Evolutionary conservation across 2,113 vertebrate species (phyloP).

Genomic region (Oxyruncus cristatus): DNA sequence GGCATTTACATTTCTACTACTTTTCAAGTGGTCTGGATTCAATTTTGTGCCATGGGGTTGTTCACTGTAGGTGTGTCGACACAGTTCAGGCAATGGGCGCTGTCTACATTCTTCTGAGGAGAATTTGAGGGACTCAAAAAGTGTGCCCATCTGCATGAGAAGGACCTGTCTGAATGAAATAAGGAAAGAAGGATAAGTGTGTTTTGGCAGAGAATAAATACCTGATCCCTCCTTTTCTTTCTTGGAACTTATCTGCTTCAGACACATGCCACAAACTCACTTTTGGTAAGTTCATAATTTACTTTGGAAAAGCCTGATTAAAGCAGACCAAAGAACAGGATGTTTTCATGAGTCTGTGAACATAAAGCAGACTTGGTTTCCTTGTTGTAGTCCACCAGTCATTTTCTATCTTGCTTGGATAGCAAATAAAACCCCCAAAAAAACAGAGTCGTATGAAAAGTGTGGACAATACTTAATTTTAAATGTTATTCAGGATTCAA

Average conservation of each 20-base stretch:
- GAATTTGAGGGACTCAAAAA: background rate
- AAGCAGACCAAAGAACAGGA: background rate
- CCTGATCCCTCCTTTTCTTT: background rate
- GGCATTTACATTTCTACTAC: background rate
- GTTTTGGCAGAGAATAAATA: background rate
- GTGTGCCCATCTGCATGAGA: background rate
- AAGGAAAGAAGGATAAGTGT: background rate
- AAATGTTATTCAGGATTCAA: background rate
- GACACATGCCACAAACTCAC: accelerated
- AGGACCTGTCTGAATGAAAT: background rate
- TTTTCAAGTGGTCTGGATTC: background rate
- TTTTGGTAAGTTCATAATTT: background rate
- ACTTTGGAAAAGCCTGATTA: background rate
- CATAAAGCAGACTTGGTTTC: background rate
- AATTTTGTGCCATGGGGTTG: background rate
- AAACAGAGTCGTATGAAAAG: background rate
- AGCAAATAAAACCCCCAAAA: background rate
- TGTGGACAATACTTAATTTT: background rate
- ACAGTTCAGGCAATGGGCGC: background rate
- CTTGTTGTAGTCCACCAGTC: background rate
- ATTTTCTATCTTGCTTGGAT: background rate
- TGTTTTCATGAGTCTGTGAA: background rate
- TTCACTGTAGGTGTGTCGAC: background rate
- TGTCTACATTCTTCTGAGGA: background rate
- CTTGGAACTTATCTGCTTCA: background rate